These are phyloP conservation scores for Apamea monoglypha DNA, from an alignment of 2,888 invertebrate species.

Conservation along the genomic window DNA sequence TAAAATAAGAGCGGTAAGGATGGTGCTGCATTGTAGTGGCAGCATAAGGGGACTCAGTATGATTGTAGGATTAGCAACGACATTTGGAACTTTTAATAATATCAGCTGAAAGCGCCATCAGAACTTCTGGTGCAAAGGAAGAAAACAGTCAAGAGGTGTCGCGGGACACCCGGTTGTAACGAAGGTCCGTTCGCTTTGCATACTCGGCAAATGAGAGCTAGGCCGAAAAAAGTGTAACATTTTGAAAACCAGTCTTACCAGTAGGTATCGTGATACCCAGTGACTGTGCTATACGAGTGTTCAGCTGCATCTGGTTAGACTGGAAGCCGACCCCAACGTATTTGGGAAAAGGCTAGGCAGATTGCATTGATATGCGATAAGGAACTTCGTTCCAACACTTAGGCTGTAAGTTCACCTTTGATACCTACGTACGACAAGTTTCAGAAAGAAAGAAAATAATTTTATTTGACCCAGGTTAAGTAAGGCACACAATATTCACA, in stretches of 20 bases:
- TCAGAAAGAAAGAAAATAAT: background rate
- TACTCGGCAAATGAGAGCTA: background rate
- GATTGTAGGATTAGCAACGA: slow-evolving; percentile 4
- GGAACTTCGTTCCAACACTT: background rate
- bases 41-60: background rate
- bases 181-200: background rate
- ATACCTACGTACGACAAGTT: background rate
- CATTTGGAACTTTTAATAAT: background rate
- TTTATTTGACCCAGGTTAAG: no score
- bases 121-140: background rate
- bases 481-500: no score
- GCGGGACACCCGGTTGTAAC: background rate
- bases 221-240: background rate
- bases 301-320: background rate
- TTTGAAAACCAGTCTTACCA: background rate
- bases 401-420: background rate
- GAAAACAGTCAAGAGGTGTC: background rate
- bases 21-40: slow-evolving; percentile 29
- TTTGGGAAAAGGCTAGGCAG: background rate
- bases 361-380: background rate
- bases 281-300: background rate
- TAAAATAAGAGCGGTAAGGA: slow-evolving; percentile 50
- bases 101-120: background rate
- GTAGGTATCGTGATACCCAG: background rate
- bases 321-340: background rate